phyloP scores from a whole-genome alignment of 2,113 vertebrate genomes.

The Orientallactaga bullata region DNA sequence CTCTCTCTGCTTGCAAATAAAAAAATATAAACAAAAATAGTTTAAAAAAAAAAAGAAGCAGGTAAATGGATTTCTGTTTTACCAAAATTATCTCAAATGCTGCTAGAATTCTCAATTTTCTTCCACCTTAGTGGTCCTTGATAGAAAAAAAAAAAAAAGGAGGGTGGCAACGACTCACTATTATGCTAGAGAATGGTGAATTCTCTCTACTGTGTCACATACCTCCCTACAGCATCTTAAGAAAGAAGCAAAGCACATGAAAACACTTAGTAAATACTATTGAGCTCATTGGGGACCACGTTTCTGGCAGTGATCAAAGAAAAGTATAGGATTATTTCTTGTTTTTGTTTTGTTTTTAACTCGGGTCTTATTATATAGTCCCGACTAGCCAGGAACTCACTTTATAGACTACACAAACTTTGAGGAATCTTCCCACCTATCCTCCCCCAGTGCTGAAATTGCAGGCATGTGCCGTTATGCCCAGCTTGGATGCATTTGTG shows the following conservation, averaged over 20 bases:
- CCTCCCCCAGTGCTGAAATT: too few relatives aligned
- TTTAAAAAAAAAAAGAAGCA: too few relatives aligned
- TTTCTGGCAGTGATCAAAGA: constrained; percentile 26
- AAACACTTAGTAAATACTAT: background rate
- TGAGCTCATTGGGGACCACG: background rate
- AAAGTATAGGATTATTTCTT: background rate
- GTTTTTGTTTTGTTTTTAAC: background rate
- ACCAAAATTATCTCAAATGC: constrained; percentile 41
- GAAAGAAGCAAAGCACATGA: background rate
- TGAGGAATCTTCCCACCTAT: background rate
- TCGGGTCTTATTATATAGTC: background rate
- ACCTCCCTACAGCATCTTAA: background rate
- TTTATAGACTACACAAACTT: background rate
- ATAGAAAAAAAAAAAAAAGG: background rate
- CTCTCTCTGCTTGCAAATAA: too few relatives aligned
- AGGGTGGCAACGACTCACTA: background rate
- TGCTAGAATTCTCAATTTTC: constrained; percentile 31
- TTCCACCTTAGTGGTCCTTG: constrained; percentile 33
- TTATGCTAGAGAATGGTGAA: background rate
- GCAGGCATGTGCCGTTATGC: background rate
- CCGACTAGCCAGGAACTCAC: background rate
- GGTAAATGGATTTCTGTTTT: constrained; percentile 40
- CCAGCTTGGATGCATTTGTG: background rate
- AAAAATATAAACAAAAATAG: too few relatives aligned
- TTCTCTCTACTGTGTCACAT: background rate